Percentiles rank a stretch among this genome's conserved stretches.
Conservation (phyloP, 2,888 invertebrate species). For the Philopedon plagiatum region DNA sequence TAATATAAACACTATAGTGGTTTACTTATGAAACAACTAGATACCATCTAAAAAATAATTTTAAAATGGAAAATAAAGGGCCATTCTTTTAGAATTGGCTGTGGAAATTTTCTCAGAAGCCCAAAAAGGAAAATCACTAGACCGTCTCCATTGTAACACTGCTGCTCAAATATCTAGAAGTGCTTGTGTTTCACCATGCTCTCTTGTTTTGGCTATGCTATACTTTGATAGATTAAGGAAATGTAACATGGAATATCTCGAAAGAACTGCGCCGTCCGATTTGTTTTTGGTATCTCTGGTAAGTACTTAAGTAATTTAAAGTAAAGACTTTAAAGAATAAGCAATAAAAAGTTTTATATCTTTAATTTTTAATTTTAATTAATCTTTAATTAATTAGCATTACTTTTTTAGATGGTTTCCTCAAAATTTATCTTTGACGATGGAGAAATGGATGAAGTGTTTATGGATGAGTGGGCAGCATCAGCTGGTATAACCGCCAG, state of each 20-base stretch:
- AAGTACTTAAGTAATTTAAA: conserved; percentile 62
- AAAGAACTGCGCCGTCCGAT: conserved; percentile 88
- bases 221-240: conserved; percentile 92
- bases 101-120: conserved; percentile 87
- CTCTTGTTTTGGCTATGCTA: conserved; percentile 91
- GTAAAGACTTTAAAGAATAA: not conserved
- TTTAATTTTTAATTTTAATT: too few relatives aligned
- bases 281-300: conserved; percentile 96
- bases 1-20: too few relatives aligned
- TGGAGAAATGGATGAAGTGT: conserved; percentile 92
- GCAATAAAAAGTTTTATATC: too few relatives aligned
- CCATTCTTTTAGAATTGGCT: conserved; percentile 78
- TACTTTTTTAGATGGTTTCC: conserved; percentile 89
- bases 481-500: conserved; percentile 82
- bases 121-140: conserved; percentile 82
- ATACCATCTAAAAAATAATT: not conserved
- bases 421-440: conserved; percentile 96
- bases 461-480: conserved; percentile 93
- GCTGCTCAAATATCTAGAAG: conserved; percentile 83
- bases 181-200: conserved; percentile 92
- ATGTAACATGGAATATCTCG: conserved; percentile 87
- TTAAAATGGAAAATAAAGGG: not conserved
- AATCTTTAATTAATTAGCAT: too few relatives aligned
- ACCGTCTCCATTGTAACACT: conserved; percentile 82
- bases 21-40: too few relatives aligned